phyloP scores from a whole-genome alignment of 2,888 invertebrate genomes.

The Taphrorychus bicolor region DNA sequence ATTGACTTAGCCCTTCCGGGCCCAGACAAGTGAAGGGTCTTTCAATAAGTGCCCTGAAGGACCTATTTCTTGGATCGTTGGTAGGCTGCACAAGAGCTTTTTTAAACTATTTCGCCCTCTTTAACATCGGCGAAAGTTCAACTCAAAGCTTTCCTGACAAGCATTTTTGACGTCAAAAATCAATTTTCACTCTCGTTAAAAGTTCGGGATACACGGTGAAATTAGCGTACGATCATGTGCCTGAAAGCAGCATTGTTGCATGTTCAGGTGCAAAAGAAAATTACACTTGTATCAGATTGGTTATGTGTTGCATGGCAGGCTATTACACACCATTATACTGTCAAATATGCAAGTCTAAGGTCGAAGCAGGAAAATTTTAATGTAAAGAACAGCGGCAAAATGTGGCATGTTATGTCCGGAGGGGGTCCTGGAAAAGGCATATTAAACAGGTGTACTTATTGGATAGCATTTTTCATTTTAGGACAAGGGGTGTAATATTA shows the following conservation, averaged over 20 bases:
- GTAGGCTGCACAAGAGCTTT: not conserved
- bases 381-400: slow-evolving; percentile 12
- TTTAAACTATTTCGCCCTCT: not conserved
- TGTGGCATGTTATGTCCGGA: no score
- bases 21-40: slow-evolving; percentile 43
- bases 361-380: slow-evolving; percentile 19
- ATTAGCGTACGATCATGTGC: slow-evolving; percentile 24
- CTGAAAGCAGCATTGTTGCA: slow-evolving; percentile 15
- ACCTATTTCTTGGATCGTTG: slow-evolving; percentile 25
- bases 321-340: slow-evolving; percentile 34
- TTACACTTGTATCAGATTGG: slow-evolving; percentile 29
- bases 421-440: no score
- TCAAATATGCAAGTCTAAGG: slow-evolving; percentile 29
- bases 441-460: no score
- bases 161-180: not conserved
- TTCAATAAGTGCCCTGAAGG: slow-evolving; percentile 31
- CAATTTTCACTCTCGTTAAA: not conserved
- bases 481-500: no score
- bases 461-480: no score
- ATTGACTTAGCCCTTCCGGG: slow-evolving; percentile 49
- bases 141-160: no score
- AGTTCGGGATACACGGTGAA: slow-evolving; percentile 9
- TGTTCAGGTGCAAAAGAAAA: slow-evolving; percentile 26
- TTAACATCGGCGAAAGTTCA: no score
- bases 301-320: slow-evolving; percentile 16